A percentile compares a stretch with the other conserved stretches of the same genome.
Conservation (phyloP, 2,797 vertebrate species). For the Ispidina lecontei region DNA sequence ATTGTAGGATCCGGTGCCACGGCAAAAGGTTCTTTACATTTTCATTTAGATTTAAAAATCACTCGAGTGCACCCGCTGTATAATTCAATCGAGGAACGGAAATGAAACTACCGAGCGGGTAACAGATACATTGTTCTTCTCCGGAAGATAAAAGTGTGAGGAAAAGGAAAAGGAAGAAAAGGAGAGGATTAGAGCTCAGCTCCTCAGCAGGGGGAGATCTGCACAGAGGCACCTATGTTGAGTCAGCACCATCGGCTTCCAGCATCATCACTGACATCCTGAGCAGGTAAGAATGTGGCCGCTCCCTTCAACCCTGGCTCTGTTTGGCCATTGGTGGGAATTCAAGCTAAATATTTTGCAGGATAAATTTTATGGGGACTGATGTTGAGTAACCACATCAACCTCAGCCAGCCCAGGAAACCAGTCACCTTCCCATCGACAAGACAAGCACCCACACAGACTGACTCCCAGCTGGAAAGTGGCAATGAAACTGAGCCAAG, state of each 20-base stretch:
- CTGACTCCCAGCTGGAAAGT: not conserved
- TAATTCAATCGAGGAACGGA: slow-evolving; percentile 71
- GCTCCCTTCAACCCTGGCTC: not conserved
- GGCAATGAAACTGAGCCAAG: slow-evolving; percentile 40
- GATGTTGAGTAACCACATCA: not conserved
- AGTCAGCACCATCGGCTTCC: not conserved
- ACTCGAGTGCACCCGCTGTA: slow-evolving; percentile 72
- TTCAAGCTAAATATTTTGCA: not conserved
- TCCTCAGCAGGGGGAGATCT: not conserved
- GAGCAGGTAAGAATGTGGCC: not conserved
- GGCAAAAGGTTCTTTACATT: slow-evolving; percentile 68
- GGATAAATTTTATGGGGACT: not conserved
- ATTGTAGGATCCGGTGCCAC: slow-evolving; percentile 32
- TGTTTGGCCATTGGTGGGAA: not conserved
- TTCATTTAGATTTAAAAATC: slow-evolving; percentile 78
- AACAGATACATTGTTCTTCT: slow-evolving; percentile 56
- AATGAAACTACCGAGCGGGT: slow-evolving; percentile 52
- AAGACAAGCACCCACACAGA: not conserved
- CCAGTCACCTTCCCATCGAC: accelerated
- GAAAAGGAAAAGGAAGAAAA: not conserved
- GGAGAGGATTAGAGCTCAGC: not conserved
- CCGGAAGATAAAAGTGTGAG: slow-evolving; percentile 22
- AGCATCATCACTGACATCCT: not conserved
- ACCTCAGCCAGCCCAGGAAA: not conserved
- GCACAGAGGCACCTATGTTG: accelerated